Percentiles rank a stretch among this genome's conserved stretches.
These are phyloP conservation scores for Protobothrops mucrosquamatus DNA, from an alignment of 2,113 vertebrate species.

Conservation along the genomic window DNA sequence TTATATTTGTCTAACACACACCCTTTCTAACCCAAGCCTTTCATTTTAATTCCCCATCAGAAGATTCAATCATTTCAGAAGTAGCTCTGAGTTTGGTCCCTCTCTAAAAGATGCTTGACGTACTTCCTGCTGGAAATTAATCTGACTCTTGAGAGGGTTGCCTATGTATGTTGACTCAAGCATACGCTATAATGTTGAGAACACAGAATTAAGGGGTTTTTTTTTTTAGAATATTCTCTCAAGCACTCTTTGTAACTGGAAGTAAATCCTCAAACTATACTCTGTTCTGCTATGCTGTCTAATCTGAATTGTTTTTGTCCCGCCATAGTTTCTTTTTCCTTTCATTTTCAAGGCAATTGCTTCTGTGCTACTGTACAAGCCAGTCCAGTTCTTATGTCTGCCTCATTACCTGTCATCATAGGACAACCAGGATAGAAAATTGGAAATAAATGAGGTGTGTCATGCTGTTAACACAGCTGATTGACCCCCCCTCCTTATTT, in stretches of 20 bases:
- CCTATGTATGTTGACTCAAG: neutral
- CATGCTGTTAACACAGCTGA: constrained; percentile 2
- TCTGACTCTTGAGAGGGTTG: neutral
- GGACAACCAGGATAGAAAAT: neutral
- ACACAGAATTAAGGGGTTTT: neutral
- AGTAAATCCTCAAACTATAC: neutral
- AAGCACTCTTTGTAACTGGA: neutral
- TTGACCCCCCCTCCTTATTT: neutral
- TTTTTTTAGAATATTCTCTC: neutral
- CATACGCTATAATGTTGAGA: neutral
- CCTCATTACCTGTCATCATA: neutral
- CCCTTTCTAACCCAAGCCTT: neutral
- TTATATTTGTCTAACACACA: neutral
- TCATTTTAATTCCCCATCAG: neutral
- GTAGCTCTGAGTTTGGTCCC: neutral
- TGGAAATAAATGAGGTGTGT: constrained; percentile 2
- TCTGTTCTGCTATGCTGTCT: neutral
- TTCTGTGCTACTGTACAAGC: neutral
- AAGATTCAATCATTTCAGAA: neutral
- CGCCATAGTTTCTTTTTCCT: neutral
- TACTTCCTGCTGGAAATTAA: neutral
- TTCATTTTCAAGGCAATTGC: neutral
- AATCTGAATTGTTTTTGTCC: neutral
- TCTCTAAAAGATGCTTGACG: neutral
- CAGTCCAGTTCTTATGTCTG: constrained; percentile 18